A percentile compares a stretch with the other conserved stretches of the same genome.
Evolutionary conservation across 2,797 vertebrate genomes (phyloP).

Genomic region (Poeciliopsis gracilis): DNA sequence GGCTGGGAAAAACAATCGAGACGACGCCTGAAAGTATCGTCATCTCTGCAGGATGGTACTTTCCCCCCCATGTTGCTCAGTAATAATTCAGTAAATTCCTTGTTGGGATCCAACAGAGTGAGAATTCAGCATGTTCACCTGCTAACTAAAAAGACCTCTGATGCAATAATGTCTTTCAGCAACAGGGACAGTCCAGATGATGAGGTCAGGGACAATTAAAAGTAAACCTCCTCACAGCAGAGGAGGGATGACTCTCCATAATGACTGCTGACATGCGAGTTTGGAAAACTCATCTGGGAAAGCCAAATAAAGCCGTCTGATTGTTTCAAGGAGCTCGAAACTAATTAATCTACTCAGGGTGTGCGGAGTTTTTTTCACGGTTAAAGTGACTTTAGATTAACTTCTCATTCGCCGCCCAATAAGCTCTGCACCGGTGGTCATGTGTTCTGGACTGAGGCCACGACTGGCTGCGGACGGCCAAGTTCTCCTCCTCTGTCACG

Average conservation of each 20-base stretch:
- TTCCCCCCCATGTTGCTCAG: not conserved
- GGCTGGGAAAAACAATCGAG: constrained; percentile 7
- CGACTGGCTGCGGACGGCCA: not conserved
- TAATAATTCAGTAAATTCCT: constrained; percentile 6
- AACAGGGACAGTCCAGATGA: constrained; percentile 29
- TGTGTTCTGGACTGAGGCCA: not conserved
- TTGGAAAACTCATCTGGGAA: constrained; percentile 27
- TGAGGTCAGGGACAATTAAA: constrained; percentile 46
- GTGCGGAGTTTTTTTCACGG: not conserved
- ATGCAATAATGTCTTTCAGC: constrained; percentile 41
- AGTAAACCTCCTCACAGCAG: constrained; percentile 21
- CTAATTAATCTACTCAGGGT: constrained; percentile 11
- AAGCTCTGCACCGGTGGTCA: not conserved
- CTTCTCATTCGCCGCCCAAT: not conserved
- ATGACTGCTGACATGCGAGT: constrained; percentile 45
- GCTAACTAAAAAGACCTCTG: constrained; percentile 23
- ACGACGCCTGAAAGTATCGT: not conserved
- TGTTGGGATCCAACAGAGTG: constrained; percentile 12
- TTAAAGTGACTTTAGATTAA: constrained; percentile 8
- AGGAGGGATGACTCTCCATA: constrained; percentile 14
- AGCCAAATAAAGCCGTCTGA: constrained; percentile 17
- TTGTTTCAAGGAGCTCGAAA: constrained; percentile 4
- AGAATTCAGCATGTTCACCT: constrained; percentile 28
- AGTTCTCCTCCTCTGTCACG: not conserved
- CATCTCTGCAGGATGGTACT: not conserved